Evolutionary conservation across 1,140 invertebrate species (phyloP), one percentile per base, ranked within the genome.

Genomic region (Anastatus disparis): DNA sequence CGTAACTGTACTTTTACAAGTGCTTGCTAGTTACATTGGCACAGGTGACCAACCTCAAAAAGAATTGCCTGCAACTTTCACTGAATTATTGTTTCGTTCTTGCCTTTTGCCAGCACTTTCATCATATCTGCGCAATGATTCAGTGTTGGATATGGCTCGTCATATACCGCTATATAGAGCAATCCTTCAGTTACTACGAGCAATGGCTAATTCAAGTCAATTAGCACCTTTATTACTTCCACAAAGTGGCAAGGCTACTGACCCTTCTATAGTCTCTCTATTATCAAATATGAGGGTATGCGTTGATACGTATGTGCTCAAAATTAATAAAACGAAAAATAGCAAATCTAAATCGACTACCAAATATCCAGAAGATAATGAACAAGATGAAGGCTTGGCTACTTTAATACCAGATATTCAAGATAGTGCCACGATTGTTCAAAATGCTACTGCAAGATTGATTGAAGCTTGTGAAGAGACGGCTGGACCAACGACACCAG

Each of bases 41-140:
- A 88, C 84, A n/a, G 87, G 88, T 74, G 83, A 89, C 78, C 88
- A 89, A 22, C 86, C 88, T 27, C 86, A 82, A 44, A 83, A 74
- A 71, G 85, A 81, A 74, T 75, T 95, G 44, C 93, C 93, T 0
- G 65, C 88, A 0, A 84, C 91, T 74, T 94, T 97, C 78, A 84
- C 91, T 13, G 91, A 95, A 61, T 85, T 96, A 10, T 79, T 97
- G 0, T 88, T 91, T 26, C 89, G 92, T 76, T 97, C 95, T 26
- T 95, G 94, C 76, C 86, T 98, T 1, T 88, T 97, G 42, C 92
- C 94, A 20, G 95, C 94, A 12, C 89, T 98, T 8, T 94, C 94
- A 68, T 97, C 95, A 0, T 97, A 98, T 78, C 87, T 98, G 26
- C 89, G 95, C 74, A 98, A 98, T 79, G 96, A 98, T 83, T 97